Conservation (phyloP, 2,888 invertebrate genomes). For the Phania funesta region DNA sequence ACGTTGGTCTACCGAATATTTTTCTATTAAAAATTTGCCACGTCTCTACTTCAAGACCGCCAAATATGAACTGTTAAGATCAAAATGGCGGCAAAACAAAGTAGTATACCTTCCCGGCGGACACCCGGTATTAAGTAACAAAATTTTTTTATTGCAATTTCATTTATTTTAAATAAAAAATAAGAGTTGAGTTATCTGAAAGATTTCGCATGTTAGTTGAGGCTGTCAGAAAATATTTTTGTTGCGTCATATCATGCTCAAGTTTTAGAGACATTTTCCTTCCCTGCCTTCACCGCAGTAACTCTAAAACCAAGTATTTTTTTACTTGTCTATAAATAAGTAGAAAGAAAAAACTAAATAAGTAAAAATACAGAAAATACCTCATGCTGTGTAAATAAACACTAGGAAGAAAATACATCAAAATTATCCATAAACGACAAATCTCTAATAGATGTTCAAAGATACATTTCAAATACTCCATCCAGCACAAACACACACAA, state of each 20-base stretch:
- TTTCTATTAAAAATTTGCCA: no score
- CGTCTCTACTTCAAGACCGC: no score
- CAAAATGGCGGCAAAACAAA: no score
- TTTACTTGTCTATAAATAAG: constrained; percentile 58
- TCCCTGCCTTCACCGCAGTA: background rate
- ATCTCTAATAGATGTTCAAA: constrained; percentile 36
- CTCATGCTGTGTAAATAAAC: constrained; percentile 60
- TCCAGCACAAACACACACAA: background rate
- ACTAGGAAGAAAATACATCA: constrained; percentile 30
- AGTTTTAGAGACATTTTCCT: constrained; percentile 2
- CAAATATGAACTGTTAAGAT: no score
- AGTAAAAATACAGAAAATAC: background rate
- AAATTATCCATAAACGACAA: constrained; percentile 45
- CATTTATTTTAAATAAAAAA: no score
- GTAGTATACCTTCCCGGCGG: no score
- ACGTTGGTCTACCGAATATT: no score
- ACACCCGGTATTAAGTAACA: no score
- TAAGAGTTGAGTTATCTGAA: no score
- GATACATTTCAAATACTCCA: constrained; percentile 20
- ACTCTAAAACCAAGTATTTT: constrained; percentile 11
- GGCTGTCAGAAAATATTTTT: constrained; percentile 39
- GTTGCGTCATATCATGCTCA: constrained; percentile 6
- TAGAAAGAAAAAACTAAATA: background rate
- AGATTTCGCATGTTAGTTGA: no score
- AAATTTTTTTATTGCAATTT: no score